Evolutionary conservation across 2,888 invertebrate species (phyloP).

Genomic region (Meteorus colon): DNA sequence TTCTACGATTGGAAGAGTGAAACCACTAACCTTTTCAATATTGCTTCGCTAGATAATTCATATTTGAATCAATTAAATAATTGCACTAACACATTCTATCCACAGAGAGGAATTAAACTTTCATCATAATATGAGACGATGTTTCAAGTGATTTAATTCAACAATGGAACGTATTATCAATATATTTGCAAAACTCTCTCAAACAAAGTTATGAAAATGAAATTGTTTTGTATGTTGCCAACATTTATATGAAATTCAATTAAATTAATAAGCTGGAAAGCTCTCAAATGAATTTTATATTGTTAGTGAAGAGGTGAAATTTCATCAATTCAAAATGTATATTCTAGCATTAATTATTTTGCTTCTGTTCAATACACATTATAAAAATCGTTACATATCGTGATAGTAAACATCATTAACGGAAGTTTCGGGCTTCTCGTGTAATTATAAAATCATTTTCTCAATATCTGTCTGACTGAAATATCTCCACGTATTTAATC

Average conservation of each 20-base stretch:
- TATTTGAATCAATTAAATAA: slow-evolving; percentile 3
- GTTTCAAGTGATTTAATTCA: not conserved
- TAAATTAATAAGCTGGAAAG: not conserved
- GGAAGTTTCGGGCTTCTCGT: slow-evolving; percentile 64
- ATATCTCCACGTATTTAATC: not conserved
- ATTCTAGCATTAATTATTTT: slow-evolving; percentile 49
- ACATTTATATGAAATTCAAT: not conserved
- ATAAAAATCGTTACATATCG: slow-evolving; percentile 63
- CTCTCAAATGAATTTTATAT: not conserved
- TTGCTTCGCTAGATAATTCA: not conserved
- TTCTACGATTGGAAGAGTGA: slow-evolving; percentile 10
- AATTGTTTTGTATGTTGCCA: not conserved
- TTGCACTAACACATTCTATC: not conserved
- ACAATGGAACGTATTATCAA: not conserved
- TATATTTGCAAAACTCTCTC: not conserved
- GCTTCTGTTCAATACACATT: slow-evolving; percentile 61
- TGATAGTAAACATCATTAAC: slow-evolving; percentile 67
- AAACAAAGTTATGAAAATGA: not conserved
- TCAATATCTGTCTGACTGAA: slow-evolving; percentile 61
- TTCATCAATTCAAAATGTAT: slow-evolving; percentile 50
- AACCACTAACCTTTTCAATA: not conserved
- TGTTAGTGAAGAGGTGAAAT: slow-evolving; percentile 36
- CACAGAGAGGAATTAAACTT: not conserved
- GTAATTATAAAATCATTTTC: slow-evolving; percentile 65
- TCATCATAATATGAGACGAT: not conserved